Percentiles rank a stretch among this genome's conserved stretches.
Conservation (phyloP, 53 echinoderm and acorn worm species). For the Astropecten irregularis region DNA sequence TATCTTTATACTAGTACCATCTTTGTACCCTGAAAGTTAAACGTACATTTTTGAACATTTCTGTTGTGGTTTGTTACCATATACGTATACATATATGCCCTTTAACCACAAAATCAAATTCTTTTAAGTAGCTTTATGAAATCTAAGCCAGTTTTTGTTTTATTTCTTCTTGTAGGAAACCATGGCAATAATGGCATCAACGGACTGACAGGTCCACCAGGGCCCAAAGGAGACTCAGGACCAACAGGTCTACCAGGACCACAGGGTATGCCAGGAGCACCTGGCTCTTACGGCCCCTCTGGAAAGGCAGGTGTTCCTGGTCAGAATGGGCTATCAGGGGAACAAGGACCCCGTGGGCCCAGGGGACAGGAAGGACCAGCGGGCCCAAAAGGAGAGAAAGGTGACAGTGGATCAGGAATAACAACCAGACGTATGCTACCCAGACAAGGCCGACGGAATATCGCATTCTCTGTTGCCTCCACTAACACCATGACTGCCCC, state of each 20-base stretch:
- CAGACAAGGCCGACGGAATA: slow-evolving; percentile 55
- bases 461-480: slow-evolving; percentile 87
- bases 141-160: no score
- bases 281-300: slow-evolving; percentile 18
- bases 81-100: no score
- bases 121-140: no score
- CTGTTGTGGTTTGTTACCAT: no score
- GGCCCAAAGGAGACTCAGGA: slow-evolving; percentile 73
- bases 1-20: no score
- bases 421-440: slow-evolving; percentile 14
- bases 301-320: slow-evolving; percentile 49
- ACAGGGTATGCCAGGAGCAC: slow-evolving; percentile 33
- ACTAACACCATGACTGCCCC: slow-evolving; percentile 83
- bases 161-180: slow-evolving; percentile 61
- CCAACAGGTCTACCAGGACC: slow-evolving; percentile 56
- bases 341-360: slow-evolving; percentile 10
- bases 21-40: no score
- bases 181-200: slow-evolving; percentile 91
- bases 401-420: background rate
- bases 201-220: slow-evolving; percentile 67
- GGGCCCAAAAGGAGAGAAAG: slow-evolving; percentile 48
- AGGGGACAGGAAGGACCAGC: slow-evolving; percentile 11
- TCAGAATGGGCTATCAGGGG: background rate
- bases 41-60: no score
- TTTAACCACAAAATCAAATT: no score